Evolutionary conservation across 2,797 vertebrate species (phyloP).

Genomic region (Bradypodion pumilum): DNA sequence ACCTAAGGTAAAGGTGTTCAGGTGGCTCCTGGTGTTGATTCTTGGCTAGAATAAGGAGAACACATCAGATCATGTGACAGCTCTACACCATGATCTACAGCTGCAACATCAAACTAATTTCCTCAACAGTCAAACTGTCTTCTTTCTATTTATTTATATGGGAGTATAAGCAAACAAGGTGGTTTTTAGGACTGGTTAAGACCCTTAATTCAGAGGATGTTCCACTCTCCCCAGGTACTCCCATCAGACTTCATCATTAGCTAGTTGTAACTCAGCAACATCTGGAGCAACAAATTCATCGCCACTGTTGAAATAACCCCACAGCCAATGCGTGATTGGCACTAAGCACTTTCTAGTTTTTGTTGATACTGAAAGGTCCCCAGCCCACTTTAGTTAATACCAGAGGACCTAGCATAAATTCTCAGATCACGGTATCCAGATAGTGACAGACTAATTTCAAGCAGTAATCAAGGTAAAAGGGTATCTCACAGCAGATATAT

Average conservation of each 20-base stretch:
- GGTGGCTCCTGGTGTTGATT: not conserved
- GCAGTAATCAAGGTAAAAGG: fast-evolving
- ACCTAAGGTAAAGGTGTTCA: not conserved
- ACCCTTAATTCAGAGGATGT: too few relatives aligned
- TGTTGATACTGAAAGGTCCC: not conserved
- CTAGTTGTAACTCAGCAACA: not conserved
- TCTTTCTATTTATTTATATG: not conserved
- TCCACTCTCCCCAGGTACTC: too few relatives aligned
- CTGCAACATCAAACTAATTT: not conserved
- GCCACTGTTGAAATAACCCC: not conserved
- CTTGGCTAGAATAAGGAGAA: not conserved
- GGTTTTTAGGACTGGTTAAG: not conserved
- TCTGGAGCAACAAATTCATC: not conserved
- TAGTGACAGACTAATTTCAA: not conserved
- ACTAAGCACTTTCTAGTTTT: not conserved
- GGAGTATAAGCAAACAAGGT: not conserved
- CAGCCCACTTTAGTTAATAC: not conserved
- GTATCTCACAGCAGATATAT: not conserved
- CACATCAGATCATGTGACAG: not conserved
- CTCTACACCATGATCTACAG: not conserved
- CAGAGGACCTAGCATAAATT: not conserved
- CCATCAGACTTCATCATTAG: too few relatives aligned
- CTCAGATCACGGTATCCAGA: not conserved
- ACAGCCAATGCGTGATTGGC: not conserved
- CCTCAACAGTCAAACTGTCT: not conserved